Conservation (phyloP, 1,140 invertebrate genomes). For the Trachelipus rathkii region DNA sequence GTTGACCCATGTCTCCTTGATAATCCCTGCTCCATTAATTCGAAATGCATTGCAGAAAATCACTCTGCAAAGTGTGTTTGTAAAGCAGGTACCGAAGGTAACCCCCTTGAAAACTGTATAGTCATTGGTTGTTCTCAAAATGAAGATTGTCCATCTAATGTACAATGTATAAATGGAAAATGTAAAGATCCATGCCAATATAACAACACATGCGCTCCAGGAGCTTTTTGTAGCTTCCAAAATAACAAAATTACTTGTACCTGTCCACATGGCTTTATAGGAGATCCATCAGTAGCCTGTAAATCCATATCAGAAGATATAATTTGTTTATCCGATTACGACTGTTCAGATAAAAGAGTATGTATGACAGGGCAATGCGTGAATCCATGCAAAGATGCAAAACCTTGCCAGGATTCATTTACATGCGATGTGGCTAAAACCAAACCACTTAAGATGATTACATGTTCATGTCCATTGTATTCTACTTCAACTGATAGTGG, state of each 20-base stretch:
- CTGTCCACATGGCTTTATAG: conserved; percentile 48
- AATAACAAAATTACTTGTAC: conserved; percentile 48
- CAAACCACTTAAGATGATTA: conserved; percentile 46
- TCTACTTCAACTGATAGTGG: conserved; percentile 42
- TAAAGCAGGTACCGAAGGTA: conserved; percentile 46
- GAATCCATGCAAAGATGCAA: conserved; percentile 48
- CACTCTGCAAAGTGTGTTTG: conserved; percentile 48
- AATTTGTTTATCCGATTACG: conserved; percentile 46
- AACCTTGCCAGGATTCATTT: conserved; percentile 48
- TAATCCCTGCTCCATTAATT: conserved; percentile 73
- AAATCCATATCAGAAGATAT: conserved; percentile 51
- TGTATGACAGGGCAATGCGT: conserved; percentile 49
- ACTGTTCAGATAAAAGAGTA: conserved; percentile 48
- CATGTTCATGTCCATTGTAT: conserved; percentile 48
- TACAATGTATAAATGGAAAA: conserved; percentile 48
- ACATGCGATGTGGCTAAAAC: conserved; percentile 48
- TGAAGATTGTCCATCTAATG: conserved; percentile 47
- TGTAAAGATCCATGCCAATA: conserved; percentile 47
- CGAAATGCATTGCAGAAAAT: conserved; percentile 64
- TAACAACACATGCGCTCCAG: conserved; percentile 49
- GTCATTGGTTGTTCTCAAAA: conserved; percentile 47
- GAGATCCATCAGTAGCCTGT: conserved; percentile 48
- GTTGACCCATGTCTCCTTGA: conserved; percentile 73
- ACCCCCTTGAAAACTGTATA: conserved; percentile 46
- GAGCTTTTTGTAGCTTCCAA: conserved; percentile 48